phyloP scores from a whole-genome alignment of 2,113 vertebrate species.

The Peromyscus maniculatus region DNA sequence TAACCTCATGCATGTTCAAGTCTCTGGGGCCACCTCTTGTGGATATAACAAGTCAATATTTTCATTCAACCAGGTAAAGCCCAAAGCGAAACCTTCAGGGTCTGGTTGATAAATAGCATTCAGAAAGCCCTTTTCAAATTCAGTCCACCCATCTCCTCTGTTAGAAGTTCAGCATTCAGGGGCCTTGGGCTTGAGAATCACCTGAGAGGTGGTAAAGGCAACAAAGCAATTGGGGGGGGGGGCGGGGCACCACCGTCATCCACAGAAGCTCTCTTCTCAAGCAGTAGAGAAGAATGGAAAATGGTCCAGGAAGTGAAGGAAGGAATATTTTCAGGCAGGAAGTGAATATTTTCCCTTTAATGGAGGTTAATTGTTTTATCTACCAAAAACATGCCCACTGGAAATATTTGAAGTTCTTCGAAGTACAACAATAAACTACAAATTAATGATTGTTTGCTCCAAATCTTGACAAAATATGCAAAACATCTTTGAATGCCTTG shows the following conservation, averaged over 20 bases:
- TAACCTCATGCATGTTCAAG: neutral
- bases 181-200: neutral
- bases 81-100: neutral
- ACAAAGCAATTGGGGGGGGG: neutral
- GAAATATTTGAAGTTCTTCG: constrained; percentile 55
- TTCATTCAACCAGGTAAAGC: constrained; percentile 35
- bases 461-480: constrained; percentile 35
- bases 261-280: constrained; percentile 42
- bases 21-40: neutral
- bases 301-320: neutral
- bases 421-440: constrained; percentile 53
- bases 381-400: constrained; percentile 39
- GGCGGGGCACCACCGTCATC: neutral
- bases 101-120: constrained; percentile 50
- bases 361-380: constrained; percentile 56
- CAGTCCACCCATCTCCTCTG: neutral
- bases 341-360: constrained; percentile 59
- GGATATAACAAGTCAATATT: constrained; percentile 36
- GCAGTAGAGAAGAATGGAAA: constrained; percentile 5
- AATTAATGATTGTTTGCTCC: constrained; percentile 53
- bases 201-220: neutral
- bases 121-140: neutral
- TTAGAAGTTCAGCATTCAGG: neutral
- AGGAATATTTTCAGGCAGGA: neutral
- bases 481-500: constrained; percentile 38